These are phyloP conservation scores for Cordilura impudica DNA, from an alignment of 2,888 invertebrate species.

Conservation along the genomic window DNA sequence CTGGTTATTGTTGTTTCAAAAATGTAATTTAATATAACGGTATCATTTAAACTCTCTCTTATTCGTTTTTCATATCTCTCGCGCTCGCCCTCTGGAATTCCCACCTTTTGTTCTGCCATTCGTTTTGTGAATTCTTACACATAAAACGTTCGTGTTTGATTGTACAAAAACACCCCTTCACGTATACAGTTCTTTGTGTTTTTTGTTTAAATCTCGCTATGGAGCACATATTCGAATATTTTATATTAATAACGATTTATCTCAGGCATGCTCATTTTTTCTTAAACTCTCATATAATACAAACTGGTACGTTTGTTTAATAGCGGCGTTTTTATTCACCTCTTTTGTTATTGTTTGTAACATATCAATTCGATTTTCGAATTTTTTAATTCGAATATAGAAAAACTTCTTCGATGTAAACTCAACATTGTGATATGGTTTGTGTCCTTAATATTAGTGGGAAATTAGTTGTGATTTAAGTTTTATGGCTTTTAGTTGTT, in stretches of 20 bases:
- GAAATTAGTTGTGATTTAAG: neutral
- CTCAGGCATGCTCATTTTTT: neutral
- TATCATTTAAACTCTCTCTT: neutral
- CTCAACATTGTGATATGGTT: neutral
- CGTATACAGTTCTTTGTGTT: neutral
- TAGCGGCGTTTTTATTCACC: conserved; percentile 51
- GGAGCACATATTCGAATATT: neutral
- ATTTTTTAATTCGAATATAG: conserved; percentile 14
- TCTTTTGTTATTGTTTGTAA: conserved; percentile 11
- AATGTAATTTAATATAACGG: conserved; percentile 16
- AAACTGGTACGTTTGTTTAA: neutral
- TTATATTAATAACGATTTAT: neutral
- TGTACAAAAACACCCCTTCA: conserved; percentile 46
- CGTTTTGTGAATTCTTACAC: conserved; percentile 25
- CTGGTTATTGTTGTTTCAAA: conserved; percentile 54
- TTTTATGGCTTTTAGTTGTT: too few relatives aligned
- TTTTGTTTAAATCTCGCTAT: too few relatives aligned
- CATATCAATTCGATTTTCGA: neutral
- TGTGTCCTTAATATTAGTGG: conserved; percentile 21
- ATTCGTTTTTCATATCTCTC: neutral
- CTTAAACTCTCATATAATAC: neutral
- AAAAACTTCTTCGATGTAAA: neutral
- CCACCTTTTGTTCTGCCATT: neutral
- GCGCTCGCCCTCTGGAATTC: neutral
- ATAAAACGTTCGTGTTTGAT: conserved; percentile 6